A percentile compares a stretch with the other conserved stretches of the same genome.
Evolutionary conservation across 2,113 vertebrate species (phyloP).

Genomic region (Paradisaea rubra): DNA sequence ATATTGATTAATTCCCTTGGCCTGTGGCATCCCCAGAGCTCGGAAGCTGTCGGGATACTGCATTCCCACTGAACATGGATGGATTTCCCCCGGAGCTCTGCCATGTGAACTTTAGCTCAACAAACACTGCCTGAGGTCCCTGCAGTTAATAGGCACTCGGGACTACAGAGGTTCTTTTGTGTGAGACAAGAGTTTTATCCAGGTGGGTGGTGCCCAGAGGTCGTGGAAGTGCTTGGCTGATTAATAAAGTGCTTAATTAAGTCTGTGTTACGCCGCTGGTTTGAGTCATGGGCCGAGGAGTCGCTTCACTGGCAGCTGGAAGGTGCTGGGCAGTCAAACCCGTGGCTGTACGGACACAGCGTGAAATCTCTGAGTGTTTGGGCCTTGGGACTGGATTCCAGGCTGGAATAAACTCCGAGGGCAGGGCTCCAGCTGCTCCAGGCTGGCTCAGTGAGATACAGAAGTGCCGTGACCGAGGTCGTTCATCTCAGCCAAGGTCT

Average conservation of each 20-base stretch:
- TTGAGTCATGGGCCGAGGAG: not conserved
- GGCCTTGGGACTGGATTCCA: not conserved
- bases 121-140: not conserved
- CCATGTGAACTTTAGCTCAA: not conserved
- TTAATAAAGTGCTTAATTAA: not conserved
- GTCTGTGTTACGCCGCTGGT: not conserved
- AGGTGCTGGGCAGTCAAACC: not conserved
- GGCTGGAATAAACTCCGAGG: not conserved
- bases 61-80: not conserved
- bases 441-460: not conserved
- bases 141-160: not conserved
- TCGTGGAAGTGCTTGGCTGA: not conserved
- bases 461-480: not conserved
- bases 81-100: not conserved
- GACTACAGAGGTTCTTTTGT: not conserved
- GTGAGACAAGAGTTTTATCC: not conserved
- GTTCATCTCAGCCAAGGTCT: not conserved
- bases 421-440: not conserved
- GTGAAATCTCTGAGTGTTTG: not conserved
- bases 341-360: rapidly evolving
- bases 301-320: not conserved
- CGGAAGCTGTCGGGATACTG: rapidly evolving
- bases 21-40: not conserved
- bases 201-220: not conserved
- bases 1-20: not conserved